Percentiles rank a stretch among this genome's conserved stretches.
Evolutionary conservation across 2,888 invertebrate species (phyloP).

Genomic region (Cerastoderma edule): DNA sequence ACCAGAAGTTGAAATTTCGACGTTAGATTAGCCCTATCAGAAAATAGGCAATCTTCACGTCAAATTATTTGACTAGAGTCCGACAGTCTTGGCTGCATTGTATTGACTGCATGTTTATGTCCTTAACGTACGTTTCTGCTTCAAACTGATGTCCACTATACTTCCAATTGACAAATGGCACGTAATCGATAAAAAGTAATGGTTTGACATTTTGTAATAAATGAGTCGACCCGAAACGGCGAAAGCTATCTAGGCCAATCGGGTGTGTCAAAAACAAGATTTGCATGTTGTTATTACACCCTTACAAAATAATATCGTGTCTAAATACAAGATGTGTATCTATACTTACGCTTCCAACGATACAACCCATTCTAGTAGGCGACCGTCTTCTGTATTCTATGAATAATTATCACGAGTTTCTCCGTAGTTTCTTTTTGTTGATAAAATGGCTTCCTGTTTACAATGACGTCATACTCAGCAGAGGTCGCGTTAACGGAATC

Average conservation of each 20-base stretch:
- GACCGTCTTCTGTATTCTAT: neutral
- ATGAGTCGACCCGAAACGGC: neutral
- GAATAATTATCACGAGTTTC: constrained; percentile 4
- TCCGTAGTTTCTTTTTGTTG: constrained; percentile 31
- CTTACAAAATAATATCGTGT: neutral
- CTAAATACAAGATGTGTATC: neutral
- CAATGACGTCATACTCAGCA: constrained; percentile 21
- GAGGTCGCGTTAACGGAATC: too few species aligned
- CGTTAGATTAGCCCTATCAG: too few species aligned
- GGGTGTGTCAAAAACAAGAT: neutral
- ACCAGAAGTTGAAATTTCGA: too few species aligned
- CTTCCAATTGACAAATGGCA: neutral
- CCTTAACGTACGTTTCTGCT: too few species aligned
- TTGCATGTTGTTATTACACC: neutral
- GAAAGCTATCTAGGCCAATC: neutral
- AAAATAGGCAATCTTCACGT: too few species aligned
- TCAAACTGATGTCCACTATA: neutral
- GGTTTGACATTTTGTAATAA: neutral
- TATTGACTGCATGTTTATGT: too few species aligned
- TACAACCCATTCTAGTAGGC: constrained; percentile 66
- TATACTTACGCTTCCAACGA: constrained; percentile 69
- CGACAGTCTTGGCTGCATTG: too few species aligned
- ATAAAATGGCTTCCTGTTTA: constrained; percentile 44
- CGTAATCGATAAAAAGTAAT: neutral
- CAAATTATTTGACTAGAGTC: too few species aligned